These are phyloP conservation scores for Globicephala melas DNA, from an alignment of 2,113 vertebrate genomes.

Conservation along the genomic window DNA sequence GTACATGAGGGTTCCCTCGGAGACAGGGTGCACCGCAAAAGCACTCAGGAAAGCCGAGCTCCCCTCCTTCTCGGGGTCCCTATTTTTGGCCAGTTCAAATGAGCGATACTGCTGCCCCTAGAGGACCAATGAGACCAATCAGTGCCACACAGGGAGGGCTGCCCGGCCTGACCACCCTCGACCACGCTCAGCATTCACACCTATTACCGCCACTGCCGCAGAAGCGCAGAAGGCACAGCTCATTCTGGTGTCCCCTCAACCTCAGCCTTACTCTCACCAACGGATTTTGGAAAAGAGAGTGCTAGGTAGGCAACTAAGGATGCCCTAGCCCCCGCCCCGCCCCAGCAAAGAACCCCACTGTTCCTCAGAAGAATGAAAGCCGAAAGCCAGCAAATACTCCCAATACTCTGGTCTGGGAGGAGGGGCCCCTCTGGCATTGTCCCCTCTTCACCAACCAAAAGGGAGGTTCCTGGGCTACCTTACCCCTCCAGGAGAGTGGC, in stretches of 20 bases:
- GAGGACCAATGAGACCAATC: constrained; percentile 38
- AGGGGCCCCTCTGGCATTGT: not conserved
- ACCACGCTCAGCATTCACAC: not conserved
- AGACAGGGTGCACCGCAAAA: constrained; percentile 92
- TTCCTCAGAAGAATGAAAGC: not conserved
- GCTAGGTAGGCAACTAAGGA: not conserved
- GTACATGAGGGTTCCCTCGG: constrained; percentile 93
- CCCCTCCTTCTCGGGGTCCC: constrained; percentile 91
- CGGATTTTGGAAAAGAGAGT: not conserved
- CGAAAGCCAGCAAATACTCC: not conserved
- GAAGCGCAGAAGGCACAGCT: fast-evolving
- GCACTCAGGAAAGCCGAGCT: constrained; percentile 88
- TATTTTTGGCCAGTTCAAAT: constrained; percentile 93
- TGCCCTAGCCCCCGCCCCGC: not conserved
- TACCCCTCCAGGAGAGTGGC: not conserved
- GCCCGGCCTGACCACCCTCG: not conserved
- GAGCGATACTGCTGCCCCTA: constrained; percentile 93
- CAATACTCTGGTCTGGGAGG: not conserved
- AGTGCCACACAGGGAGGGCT: not conserved
- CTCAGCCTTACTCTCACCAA: not conserved
- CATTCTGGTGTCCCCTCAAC: not conserved
- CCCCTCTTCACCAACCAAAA: not conserved
- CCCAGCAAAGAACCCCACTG: not conserved
- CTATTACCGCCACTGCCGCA: not conserved
- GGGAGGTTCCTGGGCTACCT: not conserved